These are phyloP conservation scores for Bombyx mandarina DNA, from an alignment of 1,140 invertebrate genomes.

Conservation along the genomic window DNA sequence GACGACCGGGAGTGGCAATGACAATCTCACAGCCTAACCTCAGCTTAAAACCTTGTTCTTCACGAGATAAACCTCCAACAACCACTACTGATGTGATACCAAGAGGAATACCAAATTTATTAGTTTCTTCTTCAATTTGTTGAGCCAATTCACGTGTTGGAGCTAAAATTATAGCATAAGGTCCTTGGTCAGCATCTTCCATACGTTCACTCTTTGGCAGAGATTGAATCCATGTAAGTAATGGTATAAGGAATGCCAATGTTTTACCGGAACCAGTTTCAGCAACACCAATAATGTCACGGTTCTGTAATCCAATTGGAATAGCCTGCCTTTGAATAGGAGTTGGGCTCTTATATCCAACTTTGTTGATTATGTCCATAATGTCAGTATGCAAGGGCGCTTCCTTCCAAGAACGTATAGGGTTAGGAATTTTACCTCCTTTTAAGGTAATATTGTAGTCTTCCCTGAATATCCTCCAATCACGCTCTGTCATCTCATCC, in stretches of 20 bases:
- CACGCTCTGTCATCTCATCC: slow-evolving; percentile 98
- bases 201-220: slow-evolving; percentile 95
- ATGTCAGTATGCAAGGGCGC: slow-evolving; percentile 93
- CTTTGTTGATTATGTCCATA: slow-evolving; percentile 94
- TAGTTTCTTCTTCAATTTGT: slow-evolving; percentile 99
- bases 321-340: slow-evolving; percentile 99
- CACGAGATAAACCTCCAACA: slow-evolving; percentile 96
- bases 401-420: slow-evolving; percentile 96
- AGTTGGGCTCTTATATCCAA: slow-evolving; percentile 98
- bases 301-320: slow-evolving; percentile 97
- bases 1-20: slow-evolving; percentile 99
- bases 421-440: slow-evolving; percentile 97
- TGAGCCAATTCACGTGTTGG: slow-evolving; percentile 99
- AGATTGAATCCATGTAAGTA: slow-evolving; percentile 98
- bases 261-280: slow-evolving; percentile 99
- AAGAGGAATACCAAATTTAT: slow-evolving; percentile 95
- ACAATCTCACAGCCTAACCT: slow-evolving; percentile 99
- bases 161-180: slow-evolving; percentile 98
- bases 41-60: slow-evolving; percentile 98
- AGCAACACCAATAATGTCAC: slow-evolving; percentile 99
- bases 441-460: slow-evolving; percentile 99
- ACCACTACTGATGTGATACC: slow-evolving; percentile 98
- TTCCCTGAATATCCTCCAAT: slow-evolving; percentile 99
- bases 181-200: slow-evolving; percentile 96
- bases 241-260: slow-evolving; percentile 96